These are phyloP conservation scores for Gambusia holbrooki DNA, from an alignment of 2,113 vertebrate species.

Conservation along the genomic window DNA sequence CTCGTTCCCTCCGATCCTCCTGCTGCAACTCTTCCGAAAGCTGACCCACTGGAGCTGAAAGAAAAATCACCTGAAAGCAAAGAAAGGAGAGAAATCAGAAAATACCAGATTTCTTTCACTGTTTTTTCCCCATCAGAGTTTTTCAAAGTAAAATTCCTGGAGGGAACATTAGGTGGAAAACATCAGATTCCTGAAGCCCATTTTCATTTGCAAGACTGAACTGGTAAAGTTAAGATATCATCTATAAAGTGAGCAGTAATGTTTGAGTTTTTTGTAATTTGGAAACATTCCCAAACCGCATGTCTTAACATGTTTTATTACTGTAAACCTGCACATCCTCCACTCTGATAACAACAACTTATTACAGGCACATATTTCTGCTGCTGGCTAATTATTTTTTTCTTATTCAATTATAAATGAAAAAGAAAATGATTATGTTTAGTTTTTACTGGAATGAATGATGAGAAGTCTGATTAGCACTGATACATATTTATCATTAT, in stretches of 20 bases:
- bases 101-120: not conserved
- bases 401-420: not conserved
- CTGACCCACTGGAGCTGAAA: slow-evolving; percentile 2
- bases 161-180: not conserved
- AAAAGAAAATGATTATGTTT: not conserved
- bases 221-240: slow-evolving; percentile 21
- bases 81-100: not conserved
- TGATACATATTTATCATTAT: not conserved
- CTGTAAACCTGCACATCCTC: not conserved
- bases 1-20: slow-evolving; percentile 10
- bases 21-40: not conserved
- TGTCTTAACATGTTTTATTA: slow-evolving; percentile 19
- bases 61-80: slow-evolving; percentile 22
- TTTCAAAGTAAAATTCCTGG: not conserved
- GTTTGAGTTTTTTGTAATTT: not conserved
- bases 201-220: slow-evolving; percentile 18
- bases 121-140: no score
- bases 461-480: not conserved
- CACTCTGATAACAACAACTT: slow-evolving; percentile 1
- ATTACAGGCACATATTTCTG: slow-evolving; percentile 72
- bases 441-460: not conserved
- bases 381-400: slow-evolving; percentile 29
- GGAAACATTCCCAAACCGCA: slow-evolving; percentile 24
- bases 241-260: not conserved
- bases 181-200: not conserved